These are phyloP conservation scores for Heliconius himera DNA, from an alignment of 1,140 invertebrate species.

Conservation along the genomic window DNA sequence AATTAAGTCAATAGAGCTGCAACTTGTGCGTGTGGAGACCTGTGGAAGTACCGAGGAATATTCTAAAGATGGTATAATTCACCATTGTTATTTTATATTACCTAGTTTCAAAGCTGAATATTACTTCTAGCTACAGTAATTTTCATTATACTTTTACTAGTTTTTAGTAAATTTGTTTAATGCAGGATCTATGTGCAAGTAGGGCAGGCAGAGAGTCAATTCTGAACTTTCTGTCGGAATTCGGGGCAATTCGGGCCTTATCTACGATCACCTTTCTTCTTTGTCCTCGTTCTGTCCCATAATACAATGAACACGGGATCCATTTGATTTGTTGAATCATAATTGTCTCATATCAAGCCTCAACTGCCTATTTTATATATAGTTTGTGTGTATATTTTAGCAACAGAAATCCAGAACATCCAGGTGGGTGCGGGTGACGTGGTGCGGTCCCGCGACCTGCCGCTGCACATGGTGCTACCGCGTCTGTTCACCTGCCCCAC, in stretches of 20 bases:
- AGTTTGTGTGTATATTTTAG: slow-evolving; percentile 77
- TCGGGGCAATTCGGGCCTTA: no score
- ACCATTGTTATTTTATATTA: not conserved
- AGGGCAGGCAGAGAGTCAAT: no score
- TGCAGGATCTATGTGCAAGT: no score
- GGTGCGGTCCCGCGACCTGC: slow-evolving; percentile 89
- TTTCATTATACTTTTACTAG: not conserved
- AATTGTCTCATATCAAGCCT: no score
- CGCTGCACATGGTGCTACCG: slow-evolving; percentile 98
- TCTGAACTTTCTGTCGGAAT: no score
- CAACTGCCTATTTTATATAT: no score
- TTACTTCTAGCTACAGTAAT: not conserved
- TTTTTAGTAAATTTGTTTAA: no score
- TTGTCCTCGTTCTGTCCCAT: no score
- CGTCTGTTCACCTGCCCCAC: slow-evolving; percentile 97
- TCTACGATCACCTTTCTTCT: no score
- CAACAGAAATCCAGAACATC: slow-evolving; percentile 98
- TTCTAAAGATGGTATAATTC: slow-evolving; percentile 91
- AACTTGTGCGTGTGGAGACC: slow-evolving; percentile 96
- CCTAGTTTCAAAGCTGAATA: not conserved
- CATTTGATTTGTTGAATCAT: no score
- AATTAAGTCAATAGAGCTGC: slow-evolving; percentile 97
- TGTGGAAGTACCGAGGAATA: slow-evolving; percentile 97
- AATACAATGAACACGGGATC: no score
- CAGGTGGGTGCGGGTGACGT: slow-evolving; percentile 98